phyloP scores from a whole-genome alignment of 1,140 invertebrate genomes.

The Drosophila virilis region DNA sequence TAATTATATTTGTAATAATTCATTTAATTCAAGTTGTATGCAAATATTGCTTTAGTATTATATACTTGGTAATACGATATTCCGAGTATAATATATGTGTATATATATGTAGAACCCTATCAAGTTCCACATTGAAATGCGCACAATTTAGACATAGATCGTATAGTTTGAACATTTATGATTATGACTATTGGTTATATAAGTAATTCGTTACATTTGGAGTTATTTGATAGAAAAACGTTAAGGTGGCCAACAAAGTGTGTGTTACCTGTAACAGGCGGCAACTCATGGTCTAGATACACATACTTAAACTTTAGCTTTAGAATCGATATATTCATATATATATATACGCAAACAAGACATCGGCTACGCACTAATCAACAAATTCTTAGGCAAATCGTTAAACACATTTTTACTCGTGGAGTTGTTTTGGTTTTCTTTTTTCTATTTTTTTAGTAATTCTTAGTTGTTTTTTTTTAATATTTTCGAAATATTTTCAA shows the following conservation, averaged over 20 bases:
- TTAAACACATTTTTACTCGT: slow-evolving; percentile 33
- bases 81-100: slow-evolving; percentile 31
- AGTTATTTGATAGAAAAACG: slow-evolving; percentile 34
- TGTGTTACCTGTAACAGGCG: slow-evolving; percentile 13
- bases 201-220: slow-evolving; percentile 63
- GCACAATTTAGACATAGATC: slow-evolving; percentile 37
- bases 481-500: slow-evolving; percentile 68
- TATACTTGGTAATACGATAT: slow-evolving; percentile 38
- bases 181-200: slow-evolving; percentile 56
- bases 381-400: slow-evolving; percentile 59
- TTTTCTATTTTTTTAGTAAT: slow-evolving; percentile 27
- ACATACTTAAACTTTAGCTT: slow-evolving; percentile 17
- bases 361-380: slow-evolving; percentile 71
- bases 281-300: slow-evolving; percentile 30
- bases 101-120: slow-evolving; percentile 15
- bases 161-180: slow-evolving; percentile 51
- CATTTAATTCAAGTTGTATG: slow-evolving; percentile 47
- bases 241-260: slow-evolving; percentile 23
- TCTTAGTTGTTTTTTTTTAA: slow-evolving; percentile 4
- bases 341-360: slow-evolving; percentile 61
- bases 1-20: slow-evolving; percentile 33
- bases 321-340: slow-evolving; percentile 3
- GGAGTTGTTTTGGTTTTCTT: slow-evolving; percentile 14
- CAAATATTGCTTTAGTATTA: slow-evolving; percentile 56
- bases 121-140: slow-evolving; percentile 51